Conservation (phyloP, 1,140 invertebrate species). For the Arion vulgaris region DNA sequence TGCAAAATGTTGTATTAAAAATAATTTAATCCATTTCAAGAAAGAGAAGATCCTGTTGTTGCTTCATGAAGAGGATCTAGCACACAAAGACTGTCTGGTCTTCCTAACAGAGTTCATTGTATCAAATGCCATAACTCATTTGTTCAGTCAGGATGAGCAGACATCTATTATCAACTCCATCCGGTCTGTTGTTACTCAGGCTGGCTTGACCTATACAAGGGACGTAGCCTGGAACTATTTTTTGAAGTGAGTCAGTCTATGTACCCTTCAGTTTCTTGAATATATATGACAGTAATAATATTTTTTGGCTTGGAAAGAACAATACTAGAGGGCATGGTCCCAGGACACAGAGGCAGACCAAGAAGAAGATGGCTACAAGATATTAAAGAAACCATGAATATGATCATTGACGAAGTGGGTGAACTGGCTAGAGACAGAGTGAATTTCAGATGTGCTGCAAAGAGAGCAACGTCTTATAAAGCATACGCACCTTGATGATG, state of each 20-base stretch:
- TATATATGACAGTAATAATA: no score
- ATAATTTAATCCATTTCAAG: conserved; percentile 49
- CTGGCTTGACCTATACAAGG: conserved; percentile 70
- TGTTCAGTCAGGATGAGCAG: conserved; percentile 71
- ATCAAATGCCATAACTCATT: conserved; percentile 67
- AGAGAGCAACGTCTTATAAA: no score
- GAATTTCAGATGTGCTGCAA: no score
- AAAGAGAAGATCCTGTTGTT: conserved; percentile 70
- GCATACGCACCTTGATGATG: no score
- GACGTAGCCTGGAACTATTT: conserved; percentile 74
- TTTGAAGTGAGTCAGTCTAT: conserved; percentile 56
- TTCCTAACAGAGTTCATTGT: conserved; percentile 72
- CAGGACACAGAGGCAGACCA: no score
- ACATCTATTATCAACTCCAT: conserved; percentile 73
- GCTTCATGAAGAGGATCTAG: conserved; percentile 70
- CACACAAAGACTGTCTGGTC: conserved; percentile 68
- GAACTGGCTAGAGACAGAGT: no score
- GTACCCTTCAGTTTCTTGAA: no score
- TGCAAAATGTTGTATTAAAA: not conserved
- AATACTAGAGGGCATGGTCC: no score
- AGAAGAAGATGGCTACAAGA: no score
- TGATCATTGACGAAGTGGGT: no score
- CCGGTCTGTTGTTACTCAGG: conserved; percentile 71
- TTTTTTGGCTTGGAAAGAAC: no score
- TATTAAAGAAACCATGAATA: no score